A percentile compares a stretch with the other conserved stretches of the same genome.
phyloP scores from a whole-genome alignment of 2,113 vertebrate species.

The Odobenus rosmarus region DNA sequence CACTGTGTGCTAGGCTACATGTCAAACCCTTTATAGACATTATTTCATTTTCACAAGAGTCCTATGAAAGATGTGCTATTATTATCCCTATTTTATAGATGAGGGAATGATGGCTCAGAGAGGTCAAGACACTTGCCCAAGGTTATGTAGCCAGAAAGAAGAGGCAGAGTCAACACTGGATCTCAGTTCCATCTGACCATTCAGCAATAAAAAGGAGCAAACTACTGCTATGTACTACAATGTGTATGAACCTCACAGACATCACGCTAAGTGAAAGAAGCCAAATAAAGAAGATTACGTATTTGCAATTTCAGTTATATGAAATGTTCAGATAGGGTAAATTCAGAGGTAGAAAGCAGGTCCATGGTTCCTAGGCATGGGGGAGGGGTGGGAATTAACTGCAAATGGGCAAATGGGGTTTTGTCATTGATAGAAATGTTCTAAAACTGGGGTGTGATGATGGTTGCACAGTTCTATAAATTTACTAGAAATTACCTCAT shows the following conservation, averaged over 20 bases:
- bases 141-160: background rate
- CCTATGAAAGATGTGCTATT: background rate
- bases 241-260: background rate
- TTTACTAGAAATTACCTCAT: background rate
- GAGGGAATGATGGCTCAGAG: background rate
- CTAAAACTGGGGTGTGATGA: background rate
- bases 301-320: background rate
- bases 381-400: background rate
- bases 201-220: background rate
- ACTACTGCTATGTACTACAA: background rate
- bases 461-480: background rate
- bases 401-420: background rate
- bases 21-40: background rate
- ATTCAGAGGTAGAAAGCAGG: background rate
- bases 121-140: background rate
- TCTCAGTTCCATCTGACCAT: background rate
- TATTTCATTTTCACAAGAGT: background rate
- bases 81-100: background rate
- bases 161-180: background rate
- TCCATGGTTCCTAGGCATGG: background rate
- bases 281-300: background rate
- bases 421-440: background rate
- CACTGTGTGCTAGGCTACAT: background rate
- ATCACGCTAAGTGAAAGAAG: background rate
- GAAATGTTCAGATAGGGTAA: background rate